Evolutionary conservation across 2,797 vertebrate species (phyloP).

Genomic region (Kryptolebias ocellatus): DNA sequence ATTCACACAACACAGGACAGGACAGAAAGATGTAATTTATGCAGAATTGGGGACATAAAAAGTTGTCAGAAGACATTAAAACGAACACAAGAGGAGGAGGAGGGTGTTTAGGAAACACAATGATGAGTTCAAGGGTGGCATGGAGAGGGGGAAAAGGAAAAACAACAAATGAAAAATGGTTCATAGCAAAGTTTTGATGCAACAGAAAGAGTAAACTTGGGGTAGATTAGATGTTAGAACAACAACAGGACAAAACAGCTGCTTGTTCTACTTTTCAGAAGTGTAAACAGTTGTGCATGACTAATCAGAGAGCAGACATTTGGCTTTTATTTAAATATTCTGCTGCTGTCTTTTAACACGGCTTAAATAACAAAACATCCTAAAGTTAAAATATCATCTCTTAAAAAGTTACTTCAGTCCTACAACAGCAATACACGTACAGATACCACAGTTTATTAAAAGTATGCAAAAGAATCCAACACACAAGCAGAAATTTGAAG

Average conservation of each 20-base stretch:
- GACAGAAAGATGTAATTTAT: conserved; percentile 5
- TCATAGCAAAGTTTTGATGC: conserved; percentile 22
- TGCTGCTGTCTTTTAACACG: background rate
- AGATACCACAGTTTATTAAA: conserved; percentile 12
- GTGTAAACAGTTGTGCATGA: background rate
- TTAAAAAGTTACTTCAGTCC: background rate
- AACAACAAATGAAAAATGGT: conserved; percentile 28
- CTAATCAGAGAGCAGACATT: background rate
- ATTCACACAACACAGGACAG: conserved; percentile 12
- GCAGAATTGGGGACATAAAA: conserved; percentile 15
- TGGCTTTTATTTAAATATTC: background rate
- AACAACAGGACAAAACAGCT: conserved; percentile 1
- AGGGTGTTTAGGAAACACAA: conserved; percentile 9
- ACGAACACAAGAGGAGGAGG: background rate
- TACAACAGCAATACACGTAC: background rate
- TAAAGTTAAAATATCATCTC: conserved; percentile 3
- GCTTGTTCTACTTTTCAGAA: background rate
- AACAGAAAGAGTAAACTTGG: conserved; percentile 11
- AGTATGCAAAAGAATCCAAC: conserved; percentile 5
- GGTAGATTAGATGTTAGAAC: conserved; percentile 1
- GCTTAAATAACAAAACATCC: background rate
- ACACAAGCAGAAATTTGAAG: conserved; percentile 14
- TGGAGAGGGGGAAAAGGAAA: conserved; percentile 24
- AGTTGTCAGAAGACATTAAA: background rate
- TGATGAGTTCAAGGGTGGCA: conserved; percentile 20